These are phyloP conservation scores for Leptopilina myrica DNA, from an alignment of 2,888 invertebrate species.

Conservation along the genomic window DNA sequence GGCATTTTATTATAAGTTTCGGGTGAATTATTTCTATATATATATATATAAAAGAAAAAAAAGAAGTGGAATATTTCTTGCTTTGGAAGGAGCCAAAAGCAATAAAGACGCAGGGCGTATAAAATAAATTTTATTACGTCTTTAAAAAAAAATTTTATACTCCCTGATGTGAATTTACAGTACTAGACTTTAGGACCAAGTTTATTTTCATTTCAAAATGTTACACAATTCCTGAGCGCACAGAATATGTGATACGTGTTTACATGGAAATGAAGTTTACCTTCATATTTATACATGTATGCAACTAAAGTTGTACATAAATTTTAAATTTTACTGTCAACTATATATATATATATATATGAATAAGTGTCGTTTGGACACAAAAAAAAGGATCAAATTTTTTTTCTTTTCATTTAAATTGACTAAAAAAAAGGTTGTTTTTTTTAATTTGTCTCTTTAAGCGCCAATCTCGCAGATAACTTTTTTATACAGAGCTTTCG, in stretches of 20 bases:
- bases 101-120: background rate
- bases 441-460: background rate
- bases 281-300: background rate
- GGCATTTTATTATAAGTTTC: too few relatives aligned
- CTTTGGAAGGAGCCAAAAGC: background rate
- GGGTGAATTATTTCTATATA: too few relatives aligned
- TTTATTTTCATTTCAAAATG: constrained; percentile 9
- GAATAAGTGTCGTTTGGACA: background rate
- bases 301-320: constrained; percentile 1
- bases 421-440: too few relatives aligned
- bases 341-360: background rate
- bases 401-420: background rate
- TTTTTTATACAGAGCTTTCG: background rate
- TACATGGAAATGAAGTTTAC: constrained; percentile 16
- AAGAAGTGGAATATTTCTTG: too few relatives aligned
- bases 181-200: background rate
- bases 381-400: background rate
- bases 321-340: background rate
- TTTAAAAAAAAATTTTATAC: background rate
- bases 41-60: too few relatives aligned
- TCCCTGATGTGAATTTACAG: background rate
- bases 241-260: background rate
- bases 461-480: background rate
- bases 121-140: background rate
- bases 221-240: constrained; percentile 1